Evolutionary conservation across 2,797 vertebrate species (phyloP).

Genomic region (Aeoliscus strigatus): DNA sequence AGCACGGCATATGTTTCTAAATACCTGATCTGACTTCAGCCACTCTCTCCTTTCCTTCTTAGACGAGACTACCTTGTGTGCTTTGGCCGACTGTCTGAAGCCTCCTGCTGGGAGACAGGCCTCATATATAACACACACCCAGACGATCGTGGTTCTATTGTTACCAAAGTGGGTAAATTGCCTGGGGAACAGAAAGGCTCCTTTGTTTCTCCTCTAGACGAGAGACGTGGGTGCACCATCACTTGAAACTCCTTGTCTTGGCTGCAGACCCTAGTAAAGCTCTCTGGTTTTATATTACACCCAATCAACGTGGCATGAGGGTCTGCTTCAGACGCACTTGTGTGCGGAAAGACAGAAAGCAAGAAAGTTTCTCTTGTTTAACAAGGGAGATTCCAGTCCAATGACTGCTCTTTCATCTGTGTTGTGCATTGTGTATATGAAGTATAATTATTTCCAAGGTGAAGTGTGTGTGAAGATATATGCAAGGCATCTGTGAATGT

Average conservation of each 20-base stretch:
- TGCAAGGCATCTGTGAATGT: neutral
- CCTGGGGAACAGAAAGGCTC: constrained; percentile 41
- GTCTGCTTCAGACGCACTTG: constrained; percentile 3
- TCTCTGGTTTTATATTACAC: constrained; percentile 51
- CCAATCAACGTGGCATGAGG: constrained; percentile 46
- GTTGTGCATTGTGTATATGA: neutral
- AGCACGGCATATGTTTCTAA: too few species aligned
- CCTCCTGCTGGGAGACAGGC: constrained; percentile 14
- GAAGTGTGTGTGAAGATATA: neutral
- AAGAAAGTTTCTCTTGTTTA: constrained; percentile 2
- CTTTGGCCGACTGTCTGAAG: constrained; percentile 6
- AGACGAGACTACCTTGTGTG: neutral
- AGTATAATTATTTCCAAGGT: constrained; percentile 1
- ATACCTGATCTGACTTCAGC: neutral
- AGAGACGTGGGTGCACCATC: constrained; percentile 45
- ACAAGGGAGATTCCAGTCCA: constrained; percentile 41
- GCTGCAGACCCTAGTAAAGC: constrained; percentile 49
- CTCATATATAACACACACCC: constrained; percentile 3
- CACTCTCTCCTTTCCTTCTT: neutral
- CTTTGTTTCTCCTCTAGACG: constrained; percentile 60
- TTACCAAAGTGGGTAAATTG: constrained; percentile 29
- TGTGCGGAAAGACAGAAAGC: too few species aligned
- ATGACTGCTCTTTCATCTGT: constrained; percentile 25
- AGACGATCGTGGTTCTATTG: constrained; percentile 28
- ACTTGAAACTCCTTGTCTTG: constrained; percentile 56